Base-by-base conservation (phyloP, 2,797 vertebrate genomes). In the Pseudomugil gertrudae region DNA sequence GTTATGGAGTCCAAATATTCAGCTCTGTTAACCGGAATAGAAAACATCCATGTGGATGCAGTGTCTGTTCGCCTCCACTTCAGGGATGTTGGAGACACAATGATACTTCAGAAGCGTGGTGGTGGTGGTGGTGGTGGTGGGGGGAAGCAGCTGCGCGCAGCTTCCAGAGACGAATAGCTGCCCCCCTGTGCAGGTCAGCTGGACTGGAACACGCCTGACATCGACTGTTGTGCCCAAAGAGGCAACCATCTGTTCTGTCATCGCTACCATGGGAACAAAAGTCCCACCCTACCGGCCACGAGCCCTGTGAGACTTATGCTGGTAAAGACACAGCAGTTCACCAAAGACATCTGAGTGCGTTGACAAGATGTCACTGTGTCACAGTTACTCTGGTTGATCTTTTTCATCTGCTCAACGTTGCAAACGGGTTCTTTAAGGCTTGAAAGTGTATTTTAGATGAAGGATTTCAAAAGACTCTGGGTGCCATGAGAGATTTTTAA, bases 161-260 rank as follows among this genome's bases (percentile, higher is more conserved):
- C 69, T 71, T 60, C 67, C 77, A 67, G 66, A 63, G 75, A 83
- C 53, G 65, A 84, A 83, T 89, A 87, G 87, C 89, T 90, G 88
- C 57, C 67, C 47, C 85, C 82, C 79, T 76, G 74, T 59, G 83
- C 87, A 81, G 89, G 89, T 90, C 89, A 90, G 89, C 85, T 80
- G 82, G 72, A 87, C 78, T 77, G 58, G 78, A 76, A 79, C 74
- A 74, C 70, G 64, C 68, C 74, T 82, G 82, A 84, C 84, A 83
- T 61, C 58, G 72, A 84, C 79, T 71, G 79, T 21, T 78, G 52
- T 70, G 68, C 69, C 81, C 79, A 63, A 69, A 63, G 78, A 76
- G 56, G 76, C 76, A 75, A 70, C 84, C 90, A 92, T 91, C 91
- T 92, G 89, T 75, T 88, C 90, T 63, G 79, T 81, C 74, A 81